Base-by-base conservation (phyloP, 2,888 invertebrate species). In the Eristalinus aeneus region DNA sequence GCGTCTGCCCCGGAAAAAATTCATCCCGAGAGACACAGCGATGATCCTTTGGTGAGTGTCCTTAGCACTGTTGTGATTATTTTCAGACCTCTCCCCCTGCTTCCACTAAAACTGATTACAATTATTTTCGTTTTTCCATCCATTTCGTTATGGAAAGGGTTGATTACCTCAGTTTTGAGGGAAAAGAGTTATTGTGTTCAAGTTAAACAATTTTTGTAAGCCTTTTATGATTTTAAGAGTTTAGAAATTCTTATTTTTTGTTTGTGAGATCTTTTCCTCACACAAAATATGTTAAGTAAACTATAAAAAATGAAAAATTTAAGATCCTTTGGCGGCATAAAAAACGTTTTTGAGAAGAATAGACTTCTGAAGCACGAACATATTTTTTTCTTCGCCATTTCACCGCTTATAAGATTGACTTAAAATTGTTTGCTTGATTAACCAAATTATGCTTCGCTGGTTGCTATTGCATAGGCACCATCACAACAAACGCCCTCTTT, bases 161-260 rank as follows among this genome's bases (percentile, higher is more conserved):
- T 69, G 68, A 4, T 12, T 32, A 2, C 56, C 12, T 6, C 1
- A n/a, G n/a, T n/a, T n/a, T n/a, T 64, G 31, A n/a, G 16, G 34
- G 31, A 9, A 1, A 10, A 4, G 31, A 34, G 20, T 36, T 56
- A 27, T 23, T 23, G 36, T 53, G 20, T 68, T 54, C 31, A 67
- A 81, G 46, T 69, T 64, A 68, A 69, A 64, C 39, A 68, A 77
- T 73, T 74, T 72, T 72, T 9, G 46, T 46, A 16, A 39, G 39
- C 10, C 58, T 65, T 78, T 78, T 78, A 78, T 65, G 71, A 64
- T 78, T 78, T 78, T 78, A 78, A 64, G 71, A 78, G 64, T 32
- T 58, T 32, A 46, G 60, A 64, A 71, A 54, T 64, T 64, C 91
- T 92, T 93, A 92, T 93, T 93, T 92, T 87, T 84, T 68, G 16